phyloP scores from a whole-genome alignment of 2,113 vertebrate species.

The Micromys minutus region DNA sequence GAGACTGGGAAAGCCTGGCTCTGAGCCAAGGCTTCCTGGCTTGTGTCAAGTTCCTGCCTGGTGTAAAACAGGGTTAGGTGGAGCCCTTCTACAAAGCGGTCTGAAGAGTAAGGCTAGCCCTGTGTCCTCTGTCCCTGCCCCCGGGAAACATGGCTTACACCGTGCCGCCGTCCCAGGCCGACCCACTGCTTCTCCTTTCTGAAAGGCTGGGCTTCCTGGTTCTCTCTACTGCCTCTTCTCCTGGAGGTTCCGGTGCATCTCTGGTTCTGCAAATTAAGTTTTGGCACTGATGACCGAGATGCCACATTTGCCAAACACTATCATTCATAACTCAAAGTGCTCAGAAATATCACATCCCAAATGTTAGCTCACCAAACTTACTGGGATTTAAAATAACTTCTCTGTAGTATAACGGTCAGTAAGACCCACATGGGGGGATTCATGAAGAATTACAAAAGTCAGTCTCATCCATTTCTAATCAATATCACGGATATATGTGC shows the following conservation, averaged over 20 bases:
- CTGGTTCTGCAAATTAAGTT: slow-evolving; percentile 83
- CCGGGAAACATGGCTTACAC: slow-evolving; percentile 69
- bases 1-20: background rate
- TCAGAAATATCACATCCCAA: background rate
- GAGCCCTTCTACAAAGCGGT: background rate
- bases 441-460: background rate
- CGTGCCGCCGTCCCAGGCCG: slow-evolving; percentile 74
- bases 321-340: background rate
- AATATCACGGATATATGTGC: background rate
- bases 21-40: background rate
- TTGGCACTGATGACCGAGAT: background rate
- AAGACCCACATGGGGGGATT: background rate
- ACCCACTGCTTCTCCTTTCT: slow-evolving; percentile 87
- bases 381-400: slow-evolving; percentile 13
- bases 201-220: slow-evolving; percentile 88
- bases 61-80: background rate
- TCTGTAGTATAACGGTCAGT: background rate
- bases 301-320: background rate
- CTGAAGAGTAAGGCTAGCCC: background rate
- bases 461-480: background rate
- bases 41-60: background rate
- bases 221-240: slow-evolving; percentile 80
- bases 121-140: background rate
- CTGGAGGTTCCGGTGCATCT: slow-evolving; percentile 79
- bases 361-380: slow-evolving; percentile 1